Percentiles rank a stretch among this genome's conserved stretches.
These are phyloP conservation scores for Coremacera marginata DNA, from an alignment of 2,888 invertebrate species.

Conservation along the genomic window DNA sequence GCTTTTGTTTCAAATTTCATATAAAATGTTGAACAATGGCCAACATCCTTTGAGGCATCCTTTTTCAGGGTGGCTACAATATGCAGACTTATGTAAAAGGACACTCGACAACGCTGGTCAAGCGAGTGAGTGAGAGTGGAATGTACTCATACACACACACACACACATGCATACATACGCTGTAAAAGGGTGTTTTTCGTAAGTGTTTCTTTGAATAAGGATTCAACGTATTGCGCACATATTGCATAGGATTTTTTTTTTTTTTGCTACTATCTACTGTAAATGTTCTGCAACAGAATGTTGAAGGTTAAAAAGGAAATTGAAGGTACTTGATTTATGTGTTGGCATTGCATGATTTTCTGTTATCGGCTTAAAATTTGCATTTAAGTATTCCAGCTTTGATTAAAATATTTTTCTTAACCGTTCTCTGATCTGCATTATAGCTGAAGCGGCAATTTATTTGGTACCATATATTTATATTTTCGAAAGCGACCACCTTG, in stretches of 20 bases:
- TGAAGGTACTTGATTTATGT: conserved; percentile 39
- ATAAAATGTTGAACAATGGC: conserved; percentile 20
- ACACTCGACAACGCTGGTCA: conserved; percentile 31
- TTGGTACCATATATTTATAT: conserved; percentile 5
- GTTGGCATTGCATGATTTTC: conserved; percentile 15
- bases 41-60: conserved; percentile 32
- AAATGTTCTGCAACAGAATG: conserved; percentile 16
- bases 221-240: conserved; percentile 28
- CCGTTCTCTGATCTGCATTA: too few relatives aligned
- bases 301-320: conserved; percentile 6
- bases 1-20: not conserved
- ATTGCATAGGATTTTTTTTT: not conserved
- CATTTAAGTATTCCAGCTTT: too few relatives aligned
- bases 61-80: conserved; percentile 26
- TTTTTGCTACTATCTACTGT: not conserved
- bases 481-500: not conserved
- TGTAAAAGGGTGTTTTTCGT: not conserved
- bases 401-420: too few relatives aligned
- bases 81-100: conserved; percentile 33
- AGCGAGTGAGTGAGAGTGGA: not conserved
- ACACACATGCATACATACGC: not conserved
- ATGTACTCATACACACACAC: not conserved
- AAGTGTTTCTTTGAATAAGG: conserved; percentile 2
- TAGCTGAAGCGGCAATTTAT: not conserved
- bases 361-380: not conserved